Percentiles rank a stretch among this genome's conserved stretches.
Conservation (phyloP, 2,113 vertebrate species). For the Oxyruncus cristatus region DNA sequence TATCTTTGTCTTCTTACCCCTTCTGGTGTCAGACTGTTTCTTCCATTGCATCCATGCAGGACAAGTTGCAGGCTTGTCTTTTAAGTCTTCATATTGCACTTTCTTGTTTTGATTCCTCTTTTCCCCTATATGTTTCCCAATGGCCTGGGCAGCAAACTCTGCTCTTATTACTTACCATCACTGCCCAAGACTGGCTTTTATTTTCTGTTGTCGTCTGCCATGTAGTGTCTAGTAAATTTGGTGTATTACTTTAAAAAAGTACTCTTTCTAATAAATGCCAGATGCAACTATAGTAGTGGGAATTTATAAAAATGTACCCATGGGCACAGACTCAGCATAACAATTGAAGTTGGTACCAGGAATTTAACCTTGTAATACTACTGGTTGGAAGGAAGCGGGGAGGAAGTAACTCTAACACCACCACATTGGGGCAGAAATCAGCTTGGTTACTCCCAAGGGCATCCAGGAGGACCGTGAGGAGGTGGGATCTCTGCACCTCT, state of each 20-base stretch:
- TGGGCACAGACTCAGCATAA: not conserved
- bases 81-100: not conserved
- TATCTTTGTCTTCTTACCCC: not conserved
- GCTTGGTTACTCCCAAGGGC: not conserved
- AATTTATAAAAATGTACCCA: not conserved
- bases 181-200: not conserved
- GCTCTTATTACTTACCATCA: not conserved
- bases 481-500: not conserved
- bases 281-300: not conserved
- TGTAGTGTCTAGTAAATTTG: not conserved
- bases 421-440: not conserved
- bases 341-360: not conserved
- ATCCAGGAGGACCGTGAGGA: not conserved
- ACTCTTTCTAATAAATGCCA: not conserved
- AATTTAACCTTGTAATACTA: not conserved
- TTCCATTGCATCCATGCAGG: not conserved
- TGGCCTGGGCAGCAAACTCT: not conserved
- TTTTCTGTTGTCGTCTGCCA: not conserved
- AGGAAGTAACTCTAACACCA: not conserved
- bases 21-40: not conserved
- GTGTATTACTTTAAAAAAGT: not conserved
- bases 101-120: not conserved
- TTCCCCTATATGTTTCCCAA: not conserved
- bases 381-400: not conserved
- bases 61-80: not conserved